A percentile compares a stretch with the other conserved stretches of the same genome.
These are phyloP conservation scores for Trissonchulus latispiculum DNA, from an alignment of 2,888 invertebrate genomes.

Conservation along the genomic window DNA sequence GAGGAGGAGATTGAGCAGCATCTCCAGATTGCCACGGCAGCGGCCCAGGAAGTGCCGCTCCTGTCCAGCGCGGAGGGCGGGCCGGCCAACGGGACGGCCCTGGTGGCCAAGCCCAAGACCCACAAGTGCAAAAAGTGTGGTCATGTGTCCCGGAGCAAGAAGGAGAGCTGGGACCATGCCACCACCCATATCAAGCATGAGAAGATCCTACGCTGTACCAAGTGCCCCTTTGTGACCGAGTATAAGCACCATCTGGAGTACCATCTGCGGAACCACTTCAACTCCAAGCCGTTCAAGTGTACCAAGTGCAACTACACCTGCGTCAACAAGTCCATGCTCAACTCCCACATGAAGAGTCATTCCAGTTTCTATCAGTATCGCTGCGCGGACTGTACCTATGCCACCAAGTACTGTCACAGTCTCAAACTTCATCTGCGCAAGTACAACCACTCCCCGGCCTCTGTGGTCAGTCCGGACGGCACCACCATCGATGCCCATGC, in stretches of 20 bases:
- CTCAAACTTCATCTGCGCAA: slow-evolving; percentile 86
- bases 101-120: slow-evolving; percentile 57
- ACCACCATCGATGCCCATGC: slow-evolving; percentile 74
- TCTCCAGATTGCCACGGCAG: slow-evolving; percentile 26
- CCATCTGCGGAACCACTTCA: slow-evolving; percentile 84
- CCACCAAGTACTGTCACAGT: slow-evolving; percentile 95
- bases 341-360: slow-evolving; percentile 93
- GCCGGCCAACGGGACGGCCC: no score
- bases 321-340: slow-evolving; percentile 98
- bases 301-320: slow-evolving; percentile 50
- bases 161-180: slow-evolving; percentile 85
- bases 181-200: slow-evolving; percentile 80
- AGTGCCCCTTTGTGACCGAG: slow-evolving; percentile 94
- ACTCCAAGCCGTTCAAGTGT: slow-evolving; percentile 90
- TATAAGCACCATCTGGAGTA: slow-evolving; percentile 98
- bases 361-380: slow-evolving; percentile 50
- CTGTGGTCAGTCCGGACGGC: slow-evolving; percentile 78
- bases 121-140: slow-evolving; percentile 87
- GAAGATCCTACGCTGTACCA: slow-evolving; percentile 75
- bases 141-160: slow-evolving; percentile 70
- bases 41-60: slow-evolving; percentile 28
- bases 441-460: slow-evolving; percentile 76
- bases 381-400: slow-evolving; percentile 84
- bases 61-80: slow-evolving; percentile 36
- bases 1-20: slow-evolving; percentile 28